Percentiles rank a stretch among this genome's conserved stretches.
Conservation (phyloP, 2,888 invertebrate species). For the Caenorhabditis imperialis region DNA sequence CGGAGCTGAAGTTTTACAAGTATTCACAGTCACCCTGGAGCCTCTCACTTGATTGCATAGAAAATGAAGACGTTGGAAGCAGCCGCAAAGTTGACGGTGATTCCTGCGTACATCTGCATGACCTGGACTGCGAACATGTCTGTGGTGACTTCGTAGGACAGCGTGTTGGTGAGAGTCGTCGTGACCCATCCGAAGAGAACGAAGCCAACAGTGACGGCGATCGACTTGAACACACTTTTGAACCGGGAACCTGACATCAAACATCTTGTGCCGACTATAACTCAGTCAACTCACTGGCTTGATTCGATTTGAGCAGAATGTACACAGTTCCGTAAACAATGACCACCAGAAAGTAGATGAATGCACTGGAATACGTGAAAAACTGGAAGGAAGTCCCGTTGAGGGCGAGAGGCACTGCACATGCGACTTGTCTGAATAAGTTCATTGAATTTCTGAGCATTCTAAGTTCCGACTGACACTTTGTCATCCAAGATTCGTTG, state of each 20-base stretch:
- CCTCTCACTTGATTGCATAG: constrained; percentile 56
- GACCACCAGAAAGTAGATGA: constrained; percentile 47
- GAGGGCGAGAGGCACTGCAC: constrained; percentile 48
- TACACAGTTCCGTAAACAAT: constrained; percentile 41
- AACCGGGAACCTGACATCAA: constrained; percentile 42
- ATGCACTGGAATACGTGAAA: constrained; percentile 50
- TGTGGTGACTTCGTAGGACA: constrained; percentile 25
- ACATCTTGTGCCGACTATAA: no score
- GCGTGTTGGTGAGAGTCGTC: constrained; percentile 48
- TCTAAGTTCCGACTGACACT: no score
- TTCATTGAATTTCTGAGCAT: no score
- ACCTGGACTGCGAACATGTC: constrained; percentile 21
- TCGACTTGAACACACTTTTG: constrained; percentile 56
- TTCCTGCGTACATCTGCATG: constrained; percentile 60
- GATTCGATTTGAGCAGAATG: constrained; percentile 40
- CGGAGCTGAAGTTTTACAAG: no score
- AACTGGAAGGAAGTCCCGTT: constrained; percentile 43
- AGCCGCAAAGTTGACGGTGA: constrained; percentile 53
- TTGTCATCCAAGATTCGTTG: no score
- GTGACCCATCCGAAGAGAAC: constrained; percentile 56
- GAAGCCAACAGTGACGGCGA: constrained; percentile 52
- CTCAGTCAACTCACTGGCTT: constrained; percentile 46
- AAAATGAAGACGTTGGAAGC: constrained; percentile 57
- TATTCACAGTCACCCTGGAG: no score
- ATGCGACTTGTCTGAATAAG: constrained; percentile 47